Evolutionary conservation across 2,888 invertebrate genomes (phyloP).

Genomic region (Macrostomum cliftonense): DNA sequence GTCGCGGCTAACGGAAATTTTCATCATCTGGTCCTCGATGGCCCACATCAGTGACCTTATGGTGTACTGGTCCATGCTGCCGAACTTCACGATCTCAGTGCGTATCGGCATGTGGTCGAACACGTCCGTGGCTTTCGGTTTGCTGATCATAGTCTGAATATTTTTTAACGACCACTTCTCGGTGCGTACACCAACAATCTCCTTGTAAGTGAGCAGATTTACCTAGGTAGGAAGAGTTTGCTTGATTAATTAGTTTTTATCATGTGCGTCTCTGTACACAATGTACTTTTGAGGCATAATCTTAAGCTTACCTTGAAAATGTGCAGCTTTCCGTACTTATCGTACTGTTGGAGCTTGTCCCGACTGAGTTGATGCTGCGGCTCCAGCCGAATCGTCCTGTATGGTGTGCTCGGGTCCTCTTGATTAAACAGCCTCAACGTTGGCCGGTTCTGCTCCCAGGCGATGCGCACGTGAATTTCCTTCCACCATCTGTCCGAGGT

Average conservation of each 20-base stretch:
- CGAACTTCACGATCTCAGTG: slow-evolving; percentile 84
- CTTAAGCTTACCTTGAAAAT: slow-evolving; percentile 70
- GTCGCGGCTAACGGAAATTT: slow-evolving; percentile 23
- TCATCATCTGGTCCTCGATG: slow-evolving; percentile 66
- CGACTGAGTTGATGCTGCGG: slow-evolving; percentile 41
- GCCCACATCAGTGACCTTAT: slow-evolving; percentile 72
- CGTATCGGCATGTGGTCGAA: slow-evolving; percentile 88
- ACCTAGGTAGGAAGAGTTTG: no score
- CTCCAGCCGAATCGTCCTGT: slow-evolving; percentile 42
- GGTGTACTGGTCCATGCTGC: slow-evolving; percentile 67
- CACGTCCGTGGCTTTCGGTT: slow-evolving; percentile 36
- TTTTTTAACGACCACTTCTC: slow-evolving; percentile 39
- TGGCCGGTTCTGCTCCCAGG: slow-evolving; percentile 49
- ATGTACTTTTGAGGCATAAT: no score
- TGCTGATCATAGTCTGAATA: slow-evolving; percentile 30
- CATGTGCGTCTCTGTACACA: no score
- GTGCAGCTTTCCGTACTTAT: slow-evolving; percentile 96
- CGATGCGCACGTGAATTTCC: slow-evolving; percentile 68
- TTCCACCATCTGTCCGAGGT: slow-evolving; percentile 60
- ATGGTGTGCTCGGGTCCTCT: slow-evolving; percentile 66
- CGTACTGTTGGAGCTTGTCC: slow-evolving; percentile 62
- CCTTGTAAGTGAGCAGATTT: slow-evolving; percentile 51
- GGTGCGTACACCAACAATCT: slow-evolving; percentile 56
- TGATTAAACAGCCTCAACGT: slow-evolving; percentile 66
- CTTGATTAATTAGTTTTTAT: no score